Percentiles rank a stretch among this genome's conserved stretches.
Conservation (phyloP, 2,113 vertebrate species). For the Hydrochoerus hydrochaeris region DNA sequence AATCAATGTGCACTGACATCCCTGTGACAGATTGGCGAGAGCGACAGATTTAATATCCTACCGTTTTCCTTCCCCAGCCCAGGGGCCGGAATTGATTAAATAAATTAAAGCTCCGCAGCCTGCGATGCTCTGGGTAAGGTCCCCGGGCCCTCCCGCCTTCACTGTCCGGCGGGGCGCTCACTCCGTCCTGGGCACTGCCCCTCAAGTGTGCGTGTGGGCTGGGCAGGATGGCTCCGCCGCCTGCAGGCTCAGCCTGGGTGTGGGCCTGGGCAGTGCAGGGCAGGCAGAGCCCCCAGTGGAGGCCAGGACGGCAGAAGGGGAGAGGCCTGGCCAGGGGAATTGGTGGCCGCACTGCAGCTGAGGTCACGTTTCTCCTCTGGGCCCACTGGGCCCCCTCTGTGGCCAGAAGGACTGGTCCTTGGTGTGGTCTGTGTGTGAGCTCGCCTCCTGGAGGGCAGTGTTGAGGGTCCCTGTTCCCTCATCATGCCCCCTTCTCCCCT, state of each 20-base stretch:
- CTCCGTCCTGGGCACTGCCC: fast-evolving
- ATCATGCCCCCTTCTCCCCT: fast-evolving
- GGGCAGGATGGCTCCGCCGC: fast-evolving
- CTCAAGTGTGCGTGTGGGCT: not conserved
- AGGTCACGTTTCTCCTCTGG: fast-evolving
- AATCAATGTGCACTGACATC: slow-evolving; percentile 84
- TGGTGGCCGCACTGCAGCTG: not conserved
- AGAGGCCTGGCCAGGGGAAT: no score
- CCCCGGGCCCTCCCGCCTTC: not conserved
- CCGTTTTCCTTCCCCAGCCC: slow-evolving; percentile 83
- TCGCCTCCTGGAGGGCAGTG: no score
- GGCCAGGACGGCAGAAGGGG: not conserved
- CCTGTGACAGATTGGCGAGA: slow-evolving; percentile 84
- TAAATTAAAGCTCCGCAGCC: slow-evolving; percentile 82
- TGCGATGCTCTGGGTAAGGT: slow-evolving; percentile 77
- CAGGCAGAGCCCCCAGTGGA: not conserved
- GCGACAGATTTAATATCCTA: slow-evolving; percentile 88
- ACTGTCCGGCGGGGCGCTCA: not conserved
- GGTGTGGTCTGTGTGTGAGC: fast-evolving
- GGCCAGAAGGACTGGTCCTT: not conserved
- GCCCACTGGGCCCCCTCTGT: not conserved
- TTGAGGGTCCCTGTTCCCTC: not conserved
- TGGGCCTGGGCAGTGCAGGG: not conserved
- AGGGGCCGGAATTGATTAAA: slow-evolving; percentile 86
- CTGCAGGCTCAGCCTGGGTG: fast-evolving